Evolutionary conservation across 2,888 invertebrate species (phyloP).

Genomic region (Polyploca ridens): DNA sequence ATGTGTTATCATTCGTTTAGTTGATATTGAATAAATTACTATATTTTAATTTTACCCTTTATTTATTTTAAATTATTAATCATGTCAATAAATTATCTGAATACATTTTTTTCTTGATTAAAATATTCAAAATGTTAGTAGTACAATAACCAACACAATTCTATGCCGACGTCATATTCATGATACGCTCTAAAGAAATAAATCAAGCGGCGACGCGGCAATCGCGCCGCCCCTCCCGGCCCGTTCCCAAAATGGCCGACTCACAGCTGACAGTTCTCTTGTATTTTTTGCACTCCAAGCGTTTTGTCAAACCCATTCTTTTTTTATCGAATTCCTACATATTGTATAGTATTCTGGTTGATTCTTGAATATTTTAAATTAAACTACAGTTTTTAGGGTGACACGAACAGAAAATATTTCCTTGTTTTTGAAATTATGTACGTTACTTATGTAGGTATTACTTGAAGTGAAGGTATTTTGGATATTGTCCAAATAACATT

Average conservation of each 20-base stretch:
- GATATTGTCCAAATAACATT: slow-evolving; percentile 44
- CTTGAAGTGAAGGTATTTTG: slow-evolving; percentile 31
- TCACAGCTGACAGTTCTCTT: slow-evolving; percentile 68
- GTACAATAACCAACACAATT: slow-evolving; percentile 60
- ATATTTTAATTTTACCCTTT: too few species aligned
- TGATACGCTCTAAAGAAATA: slow-evolving; percentile 61
- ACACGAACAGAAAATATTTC: slow-evolving; percentile 24
- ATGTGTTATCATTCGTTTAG: too few species aligned
- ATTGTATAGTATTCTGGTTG: slow-evolving; percentile 35
- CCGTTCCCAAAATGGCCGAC: slow-evolving; percentile 74
- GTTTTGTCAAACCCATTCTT: slow-evolving; percentile 56
- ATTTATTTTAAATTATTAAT: neutral
- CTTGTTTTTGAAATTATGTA: slow-evolving; percentile 30
- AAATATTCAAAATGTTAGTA: slow-evolving; percentile 7
- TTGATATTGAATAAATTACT: too few species aligned
- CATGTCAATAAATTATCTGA: neutral
- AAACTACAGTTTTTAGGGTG: slow-evolving; percentile 30
- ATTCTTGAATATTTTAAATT: slow-evolving; percentile 29
- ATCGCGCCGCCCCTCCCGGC: slow-evolving; percentile 62
- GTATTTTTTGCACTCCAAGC: slow-evolving; percentile 60
- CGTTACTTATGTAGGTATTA: slow-evolving; percentile 24
- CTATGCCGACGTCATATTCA: slow-evolving; percentile 45
- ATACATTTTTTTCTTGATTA: too few species aligned
- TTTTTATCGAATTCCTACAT: slow-evolving; percentile 37
- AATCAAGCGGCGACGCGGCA: slow-evolving; percentile 63